Conservation (phyloP, 1,140 invertebrate species). For the Ectropis grisescens region DNA sequence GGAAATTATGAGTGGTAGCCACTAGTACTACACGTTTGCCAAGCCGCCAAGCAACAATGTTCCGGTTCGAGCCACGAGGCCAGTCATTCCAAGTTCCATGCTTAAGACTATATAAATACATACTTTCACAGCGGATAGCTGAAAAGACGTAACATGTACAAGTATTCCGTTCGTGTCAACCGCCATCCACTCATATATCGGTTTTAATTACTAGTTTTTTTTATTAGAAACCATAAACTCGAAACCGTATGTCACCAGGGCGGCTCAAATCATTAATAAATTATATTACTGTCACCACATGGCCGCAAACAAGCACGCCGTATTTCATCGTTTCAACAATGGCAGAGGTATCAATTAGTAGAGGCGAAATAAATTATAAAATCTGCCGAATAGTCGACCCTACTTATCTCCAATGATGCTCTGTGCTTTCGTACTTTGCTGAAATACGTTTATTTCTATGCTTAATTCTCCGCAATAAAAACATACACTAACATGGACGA, state of each 20-base stretch:
- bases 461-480: no score
- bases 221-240: conserved; percentile 37
- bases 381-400: not conserved
- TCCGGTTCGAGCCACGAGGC: no score
- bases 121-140: no score
- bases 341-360: conserved; percentile 9
- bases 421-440: not conserved
- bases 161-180: conserved; percentile 1
- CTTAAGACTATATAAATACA: no score
- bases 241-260: conserved; percentile 38
- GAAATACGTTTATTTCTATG: no score
- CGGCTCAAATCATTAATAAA: conserved; percentile 46
- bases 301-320: conserved; percentile 33
- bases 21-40: no score
- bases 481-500: no score
- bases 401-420: not conserved
- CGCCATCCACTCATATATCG: no score
- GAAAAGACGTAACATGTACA: not conserved
- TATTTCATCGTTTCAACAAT: conserved; percentile 39
- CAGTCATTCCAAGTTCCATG: no score
- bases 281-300: conserved; percentile 51
- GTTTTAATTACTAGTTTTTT: conserved; percentile 12
- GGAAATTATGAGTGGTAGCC: no score
- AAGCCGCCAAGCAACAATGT: no score
- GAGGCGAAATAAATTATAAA: not conserved